Conservation (phyloP, 1,140 invertebrate genomes). For the Hydropsyche tenuis region DNA sequence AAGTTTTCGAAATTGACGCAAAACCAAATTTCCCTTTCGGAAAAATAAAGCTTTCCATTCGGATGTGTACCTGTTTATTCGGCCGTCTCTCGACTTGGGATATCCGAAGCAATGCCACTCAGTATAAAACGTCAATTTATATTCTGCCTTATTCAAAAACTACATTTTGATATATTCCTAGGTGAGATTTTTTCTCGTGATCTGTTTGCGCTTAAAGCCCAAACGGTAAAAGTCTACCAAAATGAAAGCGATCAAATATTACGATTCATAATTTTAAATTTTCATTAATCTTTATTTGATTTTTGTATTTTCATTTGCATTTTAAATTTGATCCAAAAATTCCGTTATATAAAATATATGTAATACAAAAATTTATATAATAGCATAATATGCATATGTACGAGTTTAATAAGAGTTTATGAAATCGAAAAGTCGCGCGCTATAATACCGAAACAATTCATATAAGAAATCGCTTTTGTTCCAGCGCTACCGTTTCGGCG, state of each 20-base stretch:
- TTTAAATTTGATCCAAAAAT: no score
- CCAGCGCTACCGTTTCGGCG: conserved; percentile 9
- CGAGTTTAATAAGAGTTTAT: not conserved
- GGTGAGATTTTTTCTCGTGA: conserved; percentile 30
- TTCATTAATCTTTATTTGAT: no score
- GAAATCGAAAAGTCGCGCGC: not conserved
- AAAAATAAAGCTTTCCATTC: conserved; percentile 38
- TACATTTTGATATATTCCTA: conserved; percentile 39
- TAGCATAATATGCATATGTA: no score
- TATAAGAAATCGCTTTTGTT: not conserved
- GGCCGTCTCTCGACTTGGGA: conserved; percentile 20
- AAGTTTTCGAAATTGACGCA: conserved; percentile 13
- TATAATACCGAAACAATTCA: not conserved
- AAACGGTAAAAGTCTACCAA: not conserved
- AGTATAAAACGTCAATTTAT: conserved; percentile 49
- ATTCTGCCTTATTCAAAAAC: conserved; percentile 44
- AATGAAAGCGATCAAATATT: not conserved
- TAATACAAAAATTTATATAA: no score
- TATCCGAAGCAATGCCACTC: conserved; percentile 40
- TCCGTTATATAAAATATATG: no score
- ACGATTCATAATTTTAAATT: not conserved
- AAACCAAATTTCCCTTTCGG: conserved; percentile 34
- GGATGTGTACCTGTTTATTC: conserved; percentile 40
- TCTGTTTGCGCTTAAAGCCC: conserved; percentile 27
- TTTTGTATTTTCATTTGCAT: no score